These are phyloP conservation scores for Leucophenga montana DNA, from an alignment of 2,888 invertebrate genomes.

Conservation along the genomic window DNA sequence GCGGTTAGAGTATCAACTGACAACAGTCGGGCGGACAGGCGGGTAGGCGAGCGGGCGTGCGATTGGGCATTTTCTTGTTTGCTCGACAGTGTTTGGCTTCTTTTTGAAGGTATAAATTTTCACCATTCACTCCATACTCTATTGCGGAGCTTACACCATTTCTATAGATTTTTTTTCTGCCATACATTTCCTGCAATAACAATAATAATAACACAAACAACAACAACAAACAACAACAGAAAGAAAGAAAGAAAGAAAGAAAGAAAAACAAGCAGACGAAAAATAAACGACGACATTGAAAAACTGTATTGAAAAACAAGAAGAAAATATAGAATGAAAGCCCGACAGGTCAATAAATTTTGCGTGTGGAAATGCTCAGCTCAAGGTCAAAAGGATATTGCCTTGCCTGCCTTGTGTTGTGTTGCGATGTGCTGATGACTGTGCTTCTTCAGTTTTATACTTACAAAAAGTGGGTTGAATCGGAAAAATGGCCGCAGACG, in stretches of 20 bases:
- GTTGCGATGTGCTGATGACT: constrained; percentile 4
- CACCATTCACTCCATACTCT: constrained; percentile 42
- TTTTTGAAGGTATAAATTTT: neutral
- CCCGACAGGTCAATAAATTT: constrained; percentile 71
- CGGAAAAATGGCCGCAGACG: constrained; percentile 10
- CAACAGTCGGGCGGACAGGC: neutral
- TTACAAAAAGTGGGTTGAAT: neutral
- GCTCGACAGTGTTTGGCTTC: constrained; percentile 14
- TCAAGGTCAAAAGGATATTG: constrained; percentile 74
- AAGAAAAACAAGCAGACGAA: constrained; percentile 9
- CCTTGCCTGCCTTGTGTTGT: too few relatives aligned
- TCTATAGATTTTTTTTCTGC: constrained; percentile 17
- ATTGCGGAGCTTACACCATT: constrained; percentile 18
- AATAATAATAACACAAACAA: constrained; percentile 12
- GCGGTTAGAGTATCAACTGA: constrained; percentile 3
- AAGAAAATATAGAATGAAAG: constrained; percentile 46
- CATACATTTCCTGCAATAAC: constrained; percentile 52
- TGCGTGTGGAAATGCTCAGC: constrained; percentile 68
- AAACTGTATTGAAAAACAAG: constrained; percentile 33
- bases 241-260: neutral
- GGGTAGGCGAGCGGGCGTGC: too few relatives aligned
- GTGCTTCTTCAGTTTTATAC: neutral
- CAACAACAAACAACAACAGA: constrained; percentile 2
- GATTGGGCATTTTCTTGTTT: neutral
- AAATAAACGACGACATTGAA: neutral